Evolutionary conservation across 2,888 invertebrate species (phyloP), one percentile per base, ranked within the genome.

Genomic region (Alloscopus bannaensis): DNA sequence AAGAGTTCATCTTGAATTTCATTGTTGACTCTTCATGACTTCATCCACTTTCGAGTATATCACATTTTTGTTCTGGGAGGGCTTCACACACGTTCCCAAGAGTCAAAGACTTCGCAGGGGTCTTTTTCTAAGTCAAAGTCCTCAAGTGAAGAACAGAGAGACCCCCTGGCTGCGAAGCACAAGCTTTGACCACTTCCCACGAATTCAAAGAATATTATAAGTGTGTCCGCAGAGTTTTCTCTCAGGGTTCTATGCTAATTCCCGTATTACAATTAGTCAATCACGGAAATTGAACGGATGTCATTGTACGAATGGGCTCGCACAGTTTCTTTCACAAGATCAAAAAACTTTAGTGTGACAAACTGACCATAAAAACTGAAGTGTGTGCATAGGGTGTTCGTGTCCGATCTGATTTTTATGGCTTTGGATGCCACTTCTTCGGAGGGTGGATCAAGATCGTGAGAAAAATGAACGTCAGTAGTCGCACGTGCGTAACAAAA

Each of bases 141-240:
- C 73, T 64, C 66, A 66, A 45, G 75, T 65, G 66, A 66, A 75
- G 47, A 72, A 75, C 42, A 75, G 36, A 57, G 31, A 45, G 66
- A 59, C 31, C 75, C 75, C 75, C 75, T 59, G 24, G 66, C 75
- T 75, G 75, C 26, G 75, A 52, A 75, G 75, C 75, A 75, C 75
- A 75, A 66, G 75, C 75, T 75, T 75, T 75, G 75, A 75, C 75
- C 75, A 75, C 65, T 75, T 75, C 75, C 75, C 75, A 65, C 22
- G 59, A 47, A 47, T 36, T 8, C 36, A 36, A 36, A 6, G 13
- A 8, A 50, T 8, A 11, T 18, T 50, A 18, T 50, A 22, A n/a
- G 11, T 50, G 13, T 50, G 50, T 50, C 1, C 42, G 2, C 18
- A 13, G 24, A 22, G 3, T 24, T 62, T 60, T 13, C 28, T n/a